Base-by-base conservation (phyloP, 2,797 vertebrate species). In the Oreochromis grahami region DNA sequence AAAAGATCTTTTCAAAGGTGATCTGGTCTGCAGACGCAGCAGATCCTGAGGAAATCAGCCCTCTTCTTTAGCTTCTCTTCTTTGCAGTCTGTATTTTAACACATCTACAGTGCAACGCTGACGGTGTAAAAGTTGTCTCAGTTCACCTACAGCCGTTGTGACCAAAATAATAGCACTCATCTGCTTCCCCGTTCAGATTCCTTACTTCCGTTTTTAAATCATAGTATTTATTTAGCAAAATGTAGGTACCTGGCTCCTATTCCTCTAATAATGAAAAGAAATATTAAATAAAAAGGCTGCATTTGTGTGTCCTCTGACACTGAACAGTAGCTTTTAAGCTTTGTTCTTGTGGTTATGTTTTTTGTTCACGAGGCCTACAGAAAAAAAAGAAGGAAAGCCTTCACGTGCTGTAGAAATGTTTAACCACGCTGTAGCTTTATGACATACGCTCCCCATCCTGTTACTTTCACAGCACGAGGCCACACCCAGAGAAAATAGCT, bases 141-240 rank as follows among this genome's bases (percentile, higher is more conserved):
- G 1, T 78, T 17, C 82, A 13, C 2, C 14, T 7, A 29, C 58
- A 17, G 8, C 7, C 21, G 10, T 15, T 41, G 34, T 74, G 52
- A 41, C 10, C 36, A 26, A 65, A 60, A 17, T 48, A n/a, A 17
- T 32, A 8, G 9, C 45, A 21, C 55, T 21, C 4, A 51, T 70
- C 15, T 8, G 7, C 90, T 93, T 94, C 91, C 92, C 26, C 70
- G 51, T 58, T 79, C 36, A 48, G 13, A 68, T 56, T 13, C 1
- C 0, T 5, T 10, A 87, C 88, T 94, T 94, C 93, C 89, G 24
- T 63, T 88, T 91, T 53, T 12, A 56, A 3, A 82, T 70, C 29
- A 51, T 2, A 50, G 1, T 5, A 45, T 9, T 51, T 1, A 19
- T 51, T 51, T 41, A 19, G 1, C 13, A 21, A 19, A 12, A 9